Conservation (phyloP, 1,140 invertebrate species). For the Camponotus pennsylvanicus region DNA sequence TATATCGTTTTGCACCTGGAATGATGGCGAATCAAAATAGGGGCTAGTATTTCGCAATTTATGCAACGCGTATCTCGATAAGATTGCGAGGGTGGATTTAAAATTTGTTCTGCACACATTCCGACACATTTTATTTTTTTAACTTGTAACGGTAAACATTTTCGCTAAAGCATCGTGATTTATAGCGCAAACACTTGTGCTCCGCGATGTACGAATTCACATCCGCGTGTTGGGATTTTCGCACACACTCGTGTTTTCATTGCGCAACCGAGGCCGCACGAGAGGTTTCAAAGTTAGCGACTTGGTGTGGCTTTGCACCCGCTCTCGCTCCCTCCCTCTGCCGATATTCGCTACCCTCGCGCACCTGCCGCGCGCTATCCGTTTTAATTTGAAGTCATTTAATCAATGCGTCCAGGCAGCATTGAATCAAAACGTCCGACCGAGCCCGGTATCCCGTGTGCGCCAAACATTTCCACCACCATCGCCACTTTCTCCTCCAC, state of each 20-base stretch:
- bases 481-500: neutral
- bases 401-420: conserved; percentile 74
- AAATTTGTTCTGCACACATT: neutral
- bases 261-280: neutral
- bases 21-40: neutral
- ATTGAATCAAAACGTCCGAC: conserved; percentile 76
- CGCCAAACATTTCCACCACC: conserved; percentile 55
- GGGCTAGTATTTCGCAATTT: neutral
- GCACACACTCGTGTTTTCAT: conserved; percentile 27
- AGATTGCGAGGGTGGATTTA: neutral
- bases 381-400: conserved; percentile 78
- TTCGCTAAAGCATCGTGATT: conserved; percentile 4
- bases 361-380: conserved; percentile 71
- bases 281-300: conserved; percentile 48
- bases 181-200: neutral
- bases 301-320: conserved; percentile 56
- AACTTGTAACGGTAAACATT: neutral
- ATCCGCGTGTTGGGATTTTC: conserved; percentile 5
- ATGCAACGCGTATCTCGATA: neutral
- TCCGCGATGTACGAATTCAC: neutral
- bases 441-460: conserved; percentile 53
- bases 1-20: neutral
- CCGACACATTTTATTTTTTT: neutral
- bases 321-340: neutral
- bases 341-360: conserved; percentile 46